Conservation (phyloP, 2,113 vertebrate species). For the Chaenocephalus aceratus region DNA sequence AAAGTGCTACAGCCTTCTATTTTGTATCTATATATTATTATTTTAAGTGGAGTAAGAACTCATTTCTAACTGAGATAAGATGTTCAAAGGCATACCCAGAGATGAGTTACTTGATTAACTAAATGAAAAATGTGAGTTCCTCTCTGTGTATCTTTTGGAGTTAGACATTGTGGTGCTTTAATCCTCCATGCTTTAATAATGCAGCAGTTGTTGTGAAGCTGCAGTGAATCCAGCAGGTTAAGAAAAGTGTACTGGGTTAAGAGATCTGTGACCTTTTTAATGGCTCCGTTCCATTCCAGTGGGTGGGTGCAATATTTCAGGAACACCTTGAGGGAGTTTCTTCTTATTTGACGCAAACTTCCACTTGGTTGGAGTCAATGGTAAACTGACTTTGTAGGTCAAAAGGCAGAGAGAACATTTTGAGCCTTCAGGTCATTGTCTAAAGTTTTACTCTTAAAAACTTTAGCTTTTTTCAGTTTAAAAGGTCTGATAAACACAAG, state of each 20-base stretch:
- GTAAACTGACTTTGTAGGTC: too few species aligned
- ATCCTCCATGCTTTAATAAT: slow-evolving; percentile 30
- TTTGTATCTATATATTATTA: background rate
- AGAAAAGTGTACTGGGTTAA: background rate
- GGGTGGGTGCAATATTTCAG: too few species aligned
- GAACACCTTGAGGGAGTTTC: too few species aligned
- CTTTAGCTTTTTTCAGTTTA: background rate
- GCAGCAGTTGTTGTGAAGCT: slow-evolving; percentile 28
- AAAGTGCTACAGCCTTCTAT: background rate
- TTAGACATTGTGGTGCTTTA: background rate
- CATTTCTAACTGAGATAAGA: background rate
- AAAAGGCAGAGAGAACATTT: too few species aligned
- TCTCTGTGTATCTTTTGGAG: slow-evolving; percentile 15
- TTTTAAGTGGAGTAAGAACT: too few species aligned
- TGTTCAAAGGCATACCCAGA: slow-evolving; percentile 27
- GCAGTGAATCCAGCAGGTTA: background rate
- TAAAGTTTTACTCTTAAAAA: background rate
- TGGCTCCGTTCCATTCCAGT: too few species aligned
- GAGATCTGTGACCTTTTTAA: too few species aligned
- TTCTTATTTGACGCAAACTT: too few species aligned
- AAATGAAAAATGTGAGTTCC: slow-evolving; percentile 39
- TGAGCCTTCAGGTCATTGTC: too few species aligned
- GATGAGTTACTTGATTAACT: slow-evolving; percentile 33
- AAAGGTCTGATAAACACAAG: too few species aligned
- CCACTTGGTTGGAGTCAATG: too few species aligned